Evolutionary conservation across 2,888 invertebrate genomes (phyloP).

Genomic region (Myathropa florea): DNA sequence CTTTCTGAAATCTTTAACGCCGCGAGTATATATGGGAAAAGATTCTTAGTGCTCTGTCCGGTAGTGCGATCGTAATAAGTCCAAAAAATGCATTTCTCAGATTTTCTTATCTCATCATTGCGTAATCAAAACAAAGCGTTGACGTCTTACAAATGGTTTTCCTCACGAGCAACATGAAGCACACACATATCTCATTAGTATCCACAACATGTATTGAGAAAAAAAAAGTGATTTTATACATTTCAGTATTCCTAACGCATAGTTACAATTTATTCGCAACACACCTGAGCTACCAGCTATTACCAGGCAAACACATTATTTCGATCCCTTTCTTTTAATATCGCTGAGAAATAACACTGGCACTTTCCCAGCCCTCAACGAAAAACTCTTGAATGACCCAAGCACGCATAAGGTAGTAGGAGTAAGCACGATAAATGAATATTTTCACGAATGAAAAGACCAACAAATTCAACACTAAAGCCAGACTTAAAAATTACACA

Average conservation of each 20-base stretch:
- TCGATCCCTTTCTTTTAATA: slow-evolving; percentile 54
- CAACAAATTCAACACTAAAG: slow-evolving; percentile 46
- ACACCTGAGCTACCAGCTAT: slow-evolving; percentile 42
- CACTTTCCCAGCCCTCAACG: slow-evolving; percentile 44
- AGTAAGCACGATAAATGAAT: slow-evolving; percentile 38
- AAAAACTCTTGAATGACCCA: slow-evolving; percentile 17
- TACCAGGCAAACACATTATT: slow-evolving; percentile 4
- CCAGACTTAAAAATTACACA: slow-evolving; percentile 12
- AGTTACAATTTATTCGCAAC: slow-evolving; percentile 56
- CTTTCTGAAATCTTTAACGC: neutral
- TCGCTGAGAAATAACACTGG: slow-evolving; percentile 16
- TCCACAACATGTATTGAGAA: slow-evolving; percentile 42
- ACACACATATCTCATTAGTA: slow-evolving; percentile 49
- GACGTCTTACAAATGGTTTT: neutral
- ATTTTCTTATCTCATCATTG: slow-evolving; percentile 36
- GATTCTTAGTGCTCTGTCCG: neutral
- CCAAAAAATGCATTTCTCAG: neutral
- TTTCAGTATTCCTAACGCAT: slow-evolving; percentile 51
- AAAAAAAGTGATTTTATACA: slow-evolving; percentile 46
- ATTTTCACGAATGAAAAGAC: slow-evolving; percentile 67
- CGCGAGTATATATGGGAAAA: neutral
- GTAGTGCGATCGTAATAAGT: neutral
- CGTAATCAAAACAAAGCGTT: slow-evolving; percentile 16
- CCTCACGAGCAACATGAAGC: slow-evolving; percentile 41
- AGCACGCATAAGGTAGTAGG: slow-evolving; percentile 23